Percentiles rank a stretch among this genome's conserved stretches.
Evolutionary conservation across 2,113 vertebrate species (phyloP).

Genomic region (Loxodonta africana): DNA sequence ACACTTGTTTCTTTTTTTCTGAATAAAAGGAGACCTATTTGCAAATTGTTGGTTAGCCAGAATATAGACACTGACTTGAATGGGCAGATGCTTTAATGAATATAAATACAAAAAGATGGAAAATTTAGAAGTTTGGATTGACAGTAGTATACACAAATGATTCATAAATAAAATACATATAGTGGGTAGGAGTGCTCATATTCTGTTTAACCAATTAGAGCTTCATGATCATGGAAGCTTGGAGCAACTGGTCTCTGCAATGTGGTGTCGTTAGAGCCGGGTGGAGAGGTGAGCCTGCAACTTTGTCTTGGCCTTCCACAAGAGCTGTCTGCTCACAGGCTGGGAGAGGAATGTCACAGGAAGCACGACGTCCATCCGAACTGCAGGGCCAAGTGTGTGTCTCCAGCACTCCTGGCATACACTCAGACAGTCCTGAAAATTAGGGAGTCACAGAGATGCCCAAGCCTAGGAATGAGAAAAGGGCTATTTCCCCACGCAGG

Average conservation of each 20-base stretch:
- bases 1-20: conserved; percentile 10
- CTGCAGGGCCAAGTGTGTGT: neutral
- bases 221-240: neutral
- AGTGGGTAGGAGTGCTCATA: neutral
- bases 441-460: neutral
- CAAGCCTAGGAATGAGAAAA: neutral
- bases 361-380: neutral
- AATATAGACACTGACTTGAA: neutral
- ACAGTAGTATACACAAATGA: neutral
- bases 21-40: neutral
- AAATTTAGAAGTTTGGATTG: conserved; percentile 1
- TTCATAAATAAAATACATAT: conserved; percentile 59
- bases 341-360: neutral
- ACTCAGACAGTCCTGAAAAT: conserved; percentile 11
- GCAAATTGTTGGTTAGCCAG: neutral
- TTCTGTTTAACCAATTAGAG: neutral
- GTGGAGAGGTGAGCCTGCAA: neutral
- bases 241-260: neutral
- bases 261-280: neutral
- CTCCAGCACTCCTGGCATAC: neutral
- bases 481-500: neutral
- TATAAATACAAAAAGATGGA: conserved; percentile 46
- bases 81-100: neutral
- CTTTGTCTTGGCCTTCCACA: neutral
- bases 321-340: neutral